phyloP scores from a whole-genome alignment of 2,797 vertebrate genomes.

The Gallinago solitaria region DNA sequence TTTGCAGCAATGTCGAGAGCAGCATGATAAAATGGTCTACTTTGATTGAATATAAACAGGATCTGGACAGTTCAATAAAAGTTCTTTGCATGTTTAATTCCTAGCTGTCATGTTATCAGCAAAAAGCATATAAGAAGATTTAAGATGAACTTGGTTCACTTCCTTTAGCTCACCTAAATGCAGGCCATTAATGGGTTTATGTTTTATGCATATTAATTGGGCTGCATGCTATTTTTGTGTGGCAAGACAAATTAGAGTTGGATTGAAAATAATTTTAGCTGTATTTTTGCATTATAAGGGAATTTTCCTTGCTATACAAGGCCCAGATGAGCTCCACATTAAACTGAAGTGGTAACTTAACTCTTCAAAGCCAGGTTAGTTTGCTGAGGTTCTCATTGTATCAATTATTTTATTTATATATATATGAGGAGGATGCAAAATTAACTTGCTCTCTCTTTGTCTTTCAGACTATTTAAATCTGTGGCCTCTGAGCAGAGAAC shows the following conservation, averaged over 20 bases:
- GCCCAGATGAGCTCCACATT: not conserved
- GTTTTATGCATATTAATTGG: constrained; percentile 43
- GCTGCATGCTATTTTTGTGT: not conserved
- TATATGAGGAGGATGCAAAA: not conserved
- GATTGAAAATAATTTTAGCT: not conserved
- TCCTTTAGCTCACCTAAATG: constrained; percentile 41
- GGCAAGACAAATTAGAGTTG: not conserved
- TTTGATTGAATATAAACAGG: constrained; percentile 66
- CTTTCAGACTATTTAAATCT: not conserved
- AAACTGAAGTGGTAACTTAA: not conserved
- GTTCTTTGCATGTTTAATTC: constrained; percentile 66
- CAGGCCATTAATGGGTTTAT: constrained; percentile 17
- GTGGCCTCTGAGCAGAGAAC: not conserved
- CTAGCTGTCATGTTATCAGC: constrained; percentile 19
- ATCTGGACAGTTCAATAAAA: constrained; percentile 57
- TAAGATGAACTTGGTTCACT: constrained; percentile 15
- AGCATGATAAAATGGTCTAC: constrained; percentile 34
- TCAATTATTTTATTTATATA: not conserved
- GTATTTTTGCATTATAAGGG: not conserved
- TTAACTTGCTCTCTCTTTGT: not conserved
- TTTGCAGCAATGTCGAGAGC: constrained; percentile 57
- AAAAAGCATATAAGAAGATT: constrained; percentile 38
- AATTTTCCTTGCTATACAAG: not conserved
- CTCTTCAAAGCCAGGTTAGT: not conserved
- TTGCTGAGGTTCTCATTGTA: not conserved